Evolutionary conservation across 2,797 vertebrate genomes (phyloP).

Genomic region (Muscicapa striata): DNA sequence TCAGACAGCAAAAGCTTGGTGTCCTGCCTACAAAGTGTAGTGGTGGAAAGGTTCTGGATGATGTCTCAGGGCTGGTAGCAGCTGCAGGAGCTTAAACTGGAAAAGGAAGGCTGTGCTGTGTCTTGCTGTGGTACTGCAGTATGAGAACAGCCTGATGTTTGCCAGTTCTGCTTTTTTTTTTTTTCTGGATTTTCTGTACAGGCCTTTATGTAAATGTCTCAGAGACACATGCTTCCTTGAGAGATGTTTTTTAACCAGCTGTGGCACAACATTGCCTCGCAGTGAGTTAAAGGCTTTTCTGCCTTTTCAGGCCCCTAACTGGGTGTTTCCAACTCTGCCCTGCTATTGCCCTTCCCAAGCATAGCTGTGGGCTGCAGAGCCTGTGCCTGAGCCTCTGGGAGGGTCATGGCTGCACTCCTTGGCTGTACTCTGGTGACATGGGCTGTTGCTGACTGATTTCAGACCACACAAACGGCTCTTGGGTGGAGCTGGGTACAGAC

Average conservation of each 20-base stretch:
- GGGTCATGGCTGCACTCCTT: fast-evolving
- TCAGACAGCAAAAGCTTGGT: background rate
- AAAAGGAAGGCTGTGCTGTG: background rate
- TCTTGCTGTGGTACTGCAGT: fast-evolving
- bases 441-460: background rate
- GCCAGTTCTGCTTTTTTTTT: background rate
- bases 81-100: background rate
- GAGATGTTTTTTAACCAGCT: background rate
- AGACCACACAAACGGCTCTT: background rate
- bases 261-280: background rate
- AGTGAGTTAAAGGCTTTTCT: background rate
- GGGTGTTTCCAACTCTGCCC: background rate
- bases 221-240: background rate
- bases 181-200: background rate
- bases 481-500: background rate
- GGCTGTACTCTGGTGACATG: fast-evolving
- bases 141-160: background rate
- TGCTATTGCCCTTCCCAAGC: background rate
- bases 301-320: background rate
- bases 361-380: background rate
- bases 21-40: fast-evolving
- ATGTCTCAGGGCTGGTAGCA: background rate
- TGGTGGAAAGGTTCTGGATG: background rate
- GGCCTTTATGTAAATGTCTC: background rate
- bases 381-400: background rate